Base-by-base conservation (phyloP, 2,888 invertebrate genomes). In the Plagodis dolabraria region DNA sequence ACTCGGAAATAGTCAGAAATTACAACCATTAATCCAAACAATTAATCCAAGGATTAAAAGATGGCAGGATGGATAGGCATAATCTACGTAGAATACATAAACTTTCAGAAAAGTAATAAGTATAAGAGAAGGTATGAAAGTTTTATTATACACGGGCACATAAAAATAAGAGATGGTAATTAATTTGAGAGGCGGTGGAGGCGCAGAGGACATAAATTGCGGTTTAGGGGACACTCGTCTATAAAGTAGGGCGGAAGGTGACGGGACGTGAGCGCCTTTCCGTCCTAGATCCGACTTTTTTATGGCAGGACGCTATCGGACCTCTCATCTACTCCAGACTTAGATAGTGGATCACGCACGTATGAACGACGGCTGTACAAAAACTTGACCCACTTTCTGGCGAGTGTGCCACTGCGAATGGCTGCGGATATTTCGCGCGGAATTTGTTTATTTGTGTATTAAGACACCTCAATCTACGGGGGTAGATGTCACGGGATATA, bases 221-320 rank as follows among this genome's bases (percentile, higher is more conserved):
- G 83, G 85, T 82, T 84, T 80, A 79, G 83, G 80, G 81, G 85
- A 86, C 87, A 83, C 71, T 64, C 76, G 83, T 80, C 80, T 82
- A 86, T 87, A 89, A 89, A 89, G 74, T 85, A 79, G 83, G 81
- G 75, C 81, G 82, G 75, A 82, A 85, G 85, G 88, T 87, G 87
- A 87, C 77, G 79, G 80, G 76, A 81, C 83, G 82, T 78, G 78
- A 74, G 75, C 77, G 72, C 64, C 60, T 69, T 76, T 71, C 76
- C 80, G 88, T 78, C 87, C 90, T 83, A 89, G 80, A 85, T 87
- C 80, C 80, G 79, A 76, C 76, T 84, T 89, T 89, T 92, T 92
- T 92, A 90, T 86, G 85, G 83, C 81, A 84, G 87, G 85, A 84
- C 85, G 80, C 80, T 90, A 91, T 91, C 89, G 83, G 85, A 72